These are phyloP conservation scores for Plecotus auritus DNA, from an alignment of 2,113 vertebrate species.

Conservation along the genomic window DNA sequence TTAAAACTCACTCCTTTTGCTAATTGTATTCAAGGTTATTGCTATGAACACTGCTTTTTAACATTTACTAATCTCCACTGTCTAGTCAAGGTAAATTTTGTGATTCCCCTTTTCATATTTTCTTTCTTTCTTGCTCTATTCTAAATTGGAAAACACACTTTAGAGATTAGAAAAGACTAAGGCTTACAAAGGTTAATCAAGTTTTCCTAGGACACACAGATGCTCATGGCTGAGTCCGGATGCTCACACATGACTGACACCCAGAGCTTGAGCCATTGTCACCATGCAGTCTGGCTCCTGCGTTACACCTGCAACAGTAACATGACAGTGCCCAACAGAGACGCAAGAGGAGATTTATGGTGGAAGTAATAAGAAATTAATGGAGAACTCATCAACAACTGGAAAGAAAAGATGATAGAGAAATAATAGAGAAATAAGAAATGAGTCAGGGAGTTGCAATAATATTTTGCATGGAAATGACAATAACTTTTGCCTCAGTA, in stretches of 20 bases:
- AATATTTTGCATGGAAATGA: not conserved
- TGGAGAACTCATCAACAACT: not conserved
- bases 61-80: not conserved
- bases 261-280: not conserved
- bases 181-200: not conserved
- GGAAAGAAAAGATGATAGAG: not conserved
- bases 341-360: not conserved
- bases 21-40: not conserved
- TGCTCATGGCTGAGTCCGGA: not conserved
- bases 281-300: not conserved
- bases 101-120: not conserved
- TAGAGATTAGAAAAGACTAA: not conserved
- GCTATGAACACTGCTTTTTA: not conserved
- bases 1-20: not conserved
- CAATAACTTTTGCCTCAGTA: not conserved
- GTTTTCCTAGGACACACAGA: not conserved
- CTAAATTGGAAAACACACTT: not conserved
- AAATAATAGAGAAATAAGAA: not conserved
- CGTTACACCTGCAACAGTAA: accelerated
- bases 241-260: not conserved
- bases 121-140: not conserved
- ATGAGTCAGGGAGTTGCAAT: not conserved
- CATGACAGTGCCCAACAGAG: not conserved
- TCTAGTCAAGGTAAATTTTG: not conserved
- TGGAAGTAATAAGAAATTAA: not conserved